These are phyloP conservation scores for Vannuccia rotundouncinata DNA, from an alignment of 2,888 invertebrate genomes.

Conservation along the genomic window DNA sequence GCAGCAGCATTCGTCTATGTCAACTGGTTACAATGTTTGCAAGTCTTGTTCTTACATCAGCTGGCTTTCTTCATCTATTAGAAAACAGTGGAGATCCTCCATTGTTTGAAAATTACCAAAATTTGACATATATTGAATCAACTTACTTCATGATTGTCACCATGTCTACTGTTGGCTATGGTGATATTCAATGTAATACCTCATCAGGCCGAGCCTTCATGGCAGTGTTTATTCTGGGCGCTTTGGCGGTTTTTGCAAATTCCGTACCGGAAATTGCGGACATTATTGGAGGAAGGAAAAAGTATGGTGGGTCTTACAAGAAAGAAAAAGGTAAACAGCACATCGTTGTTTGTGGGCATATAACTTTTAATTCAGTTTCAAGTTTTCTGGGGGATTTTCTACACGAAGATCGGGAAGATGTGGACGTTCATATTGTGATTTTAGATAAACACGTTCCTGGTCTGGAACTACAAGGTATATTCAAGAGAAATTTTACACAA, in stretches of 20 bases:
- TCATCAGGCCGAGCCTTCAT: slow-evolving; percentile 95
- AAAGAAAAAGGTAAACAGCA: slow-evolving; percentile 99
- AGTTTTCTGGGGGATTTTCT: slow-evolving; percentile 99
- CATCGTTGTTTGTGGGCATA: slow-evolving; percentile 99
- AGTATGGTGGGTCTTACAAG: slow-evolving; percentile 98
- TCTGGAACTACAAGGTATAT: slow-evolving; percentile 98
- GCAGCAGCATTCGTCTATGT: slow-evolving; percentile 98
- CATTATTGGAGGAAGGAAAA: slow-evolving; percentile 96
- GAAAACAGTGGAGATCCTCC: slow-evolving; percentile 98
- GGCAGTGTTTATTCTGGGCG: slow-evolving; percentile 99
- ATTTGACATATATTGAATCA: slow-evolving; percentile 93
- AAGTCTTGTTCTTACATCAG: slow-evolving; percentile 98
- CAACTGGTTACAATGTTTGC: slow-evolving; percentile 99
- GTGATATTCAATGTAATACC: slow-evolving; percentile 97
- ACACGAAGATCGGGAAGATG: slow-evolving; percentile 99
- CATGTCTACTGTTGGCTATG: slow-evolving; percentile 99
- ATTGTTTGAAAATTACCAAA: slow-evolving; percentile 63
- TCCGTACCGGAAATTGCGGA: slow-evolving; percentile 99
- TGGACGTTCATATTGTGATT: slow-evolving; percentile 98
- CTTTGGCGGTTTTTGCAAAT: slow-evolving; percentile 99
- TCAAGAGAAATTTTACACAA: slow-evolving; percentile 99
- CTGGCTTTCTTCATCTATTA: slow-evolving; percentile 99
- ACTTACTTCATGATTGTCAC: slow-evolving; percentile 99
- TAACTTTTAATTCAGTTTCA: slow-evolving; percentile 98
- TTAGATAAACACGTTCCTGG: slow-evolving; percentile 97